Evolutionary conservation across 2,113 vertebrate genomes (phyloP), one percentile per base, ranked within the genome.

Genomic region (Prinia subflava): DNA sequence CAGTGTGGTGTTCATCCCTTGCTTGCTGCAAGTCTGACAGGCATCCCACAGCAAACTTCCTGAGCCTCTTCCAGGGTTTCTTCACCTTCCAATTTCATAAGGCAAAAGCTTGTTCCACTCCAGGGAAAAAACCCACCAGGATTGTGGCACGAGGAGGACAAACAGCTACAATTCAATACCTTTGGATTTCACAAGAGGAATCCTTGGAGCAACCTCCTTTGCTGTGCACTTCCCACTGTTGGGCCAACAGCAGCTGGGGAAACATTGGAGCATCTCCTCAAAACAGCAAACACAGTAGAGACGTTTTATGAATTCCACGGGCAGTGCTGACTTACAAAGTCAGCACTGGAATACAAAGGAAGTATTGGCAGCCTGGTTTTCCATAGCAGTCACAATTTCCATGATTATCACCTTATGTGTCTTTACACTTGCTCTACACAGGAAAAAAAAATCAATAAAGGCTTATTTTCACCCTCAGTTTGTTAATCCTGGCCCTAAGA

Each of bases 111-210:
- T 39, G 39, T 67, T 75, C 75, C 41, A 52, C 4, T 55, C 9
- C 13, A 25, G 24, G 19, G 10, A 20, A 59, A 47, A 63, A 56
- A 27, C 2, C 7, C 44, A 73, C 23, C 11, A 31, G 15, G 33
- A 42, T 0, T 44, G 11, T 25, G 53, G 39, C 56, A 84, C 0
- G 0, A 64, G 50, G 33, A 78, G 16, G 19, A 35, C 49, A 75
- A 52, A 39, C 10, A 28, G 16, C 62, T 73, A 2, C 2, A 1
- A 4, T 31, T 47, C 33, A 87, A 13, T 17, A 14, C n/a, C 20
- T 60, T 46, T 37, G 28, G 41, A 9, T 85, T 59, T 76, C 31
- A n/a, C 10, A 18, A 33, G 50, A 41, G 8, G 39, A 47, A 17
- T 86, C 47, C 55, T 31, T 30, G 6, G 21, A 70, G 15, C 68